A percentile compares a stretch with the other conserved stretches of the same genome.
Conservation (phyloP, 2,113 vertebrate species). For the Cebidichthys violaceus region DNA sequence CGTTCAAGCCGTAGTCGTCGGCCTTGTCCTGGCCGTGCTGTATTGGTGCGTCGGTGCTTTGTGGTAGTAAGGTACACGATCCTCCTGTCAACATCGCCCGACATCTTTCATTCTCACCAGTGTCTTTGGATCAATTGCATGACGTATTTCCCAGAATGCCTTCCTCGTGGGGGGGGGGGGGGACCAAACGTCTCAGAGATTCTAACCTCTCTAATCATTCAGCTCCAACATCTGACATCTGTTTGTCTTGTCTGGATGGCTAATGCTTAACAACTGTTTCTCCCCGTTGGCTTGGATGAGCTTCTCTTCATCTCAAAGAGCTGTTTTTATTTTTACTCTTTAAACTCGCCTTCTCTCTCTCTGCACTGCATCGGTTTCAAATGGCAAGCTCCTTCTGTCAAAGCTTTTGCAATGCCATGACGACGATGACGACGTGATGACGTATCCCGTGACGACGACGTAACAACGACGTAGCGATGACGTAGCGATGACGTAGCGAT, state of each 20-base stretch:
- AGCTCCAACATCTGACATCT: constrained; percentile 84
- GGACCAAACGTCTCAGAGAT: constrained; percentile 14
- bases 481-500: no score
- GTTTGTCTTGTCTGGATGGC: constrained; percentile 84
- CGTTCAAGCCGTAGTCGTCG: constrained; percentile 98
- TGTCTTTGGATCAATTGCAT: constrained; percentile 89
- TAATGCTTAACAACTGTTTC: constrained; percentile 71
- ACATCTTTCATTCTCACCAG: constrained; percentile 85
- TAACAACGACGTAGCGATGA: no score
- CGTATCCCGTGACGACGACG: no score
- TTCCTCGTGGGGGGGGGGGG: constrained; percentile 45
- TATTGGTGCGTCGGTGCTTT: constrained; percentile 99
- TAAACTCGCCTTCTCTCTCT: constrained; percentile 45
- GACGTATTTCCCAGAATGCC: constrained; percentile 71
- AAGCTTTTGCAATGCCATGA: constrained; percentile 44
- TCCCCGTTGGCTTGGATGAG: constrained; percentile 56
- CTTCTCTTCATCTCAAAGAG: constrained; percentile 49
- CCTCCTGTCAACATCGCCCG: constrained; percentile 84
- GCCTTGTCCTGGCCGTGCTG: constrained; percentile 99
- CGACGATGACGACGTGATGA: not conserved
- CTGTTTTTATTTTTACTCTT: constrained; percentile 13
- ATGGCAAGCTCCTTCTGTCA: constrained; percentile 57
- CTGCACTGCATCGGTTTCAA: constrained; percentile 45
- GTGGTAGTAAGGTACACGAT: constrained; percentile 99
- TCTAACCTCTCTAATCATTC: constrained; percentile 72